Evolutionary conservation across 2,888 invertebrate species (phyloP).

Genomic region (Metellina segmentata): DNA sequence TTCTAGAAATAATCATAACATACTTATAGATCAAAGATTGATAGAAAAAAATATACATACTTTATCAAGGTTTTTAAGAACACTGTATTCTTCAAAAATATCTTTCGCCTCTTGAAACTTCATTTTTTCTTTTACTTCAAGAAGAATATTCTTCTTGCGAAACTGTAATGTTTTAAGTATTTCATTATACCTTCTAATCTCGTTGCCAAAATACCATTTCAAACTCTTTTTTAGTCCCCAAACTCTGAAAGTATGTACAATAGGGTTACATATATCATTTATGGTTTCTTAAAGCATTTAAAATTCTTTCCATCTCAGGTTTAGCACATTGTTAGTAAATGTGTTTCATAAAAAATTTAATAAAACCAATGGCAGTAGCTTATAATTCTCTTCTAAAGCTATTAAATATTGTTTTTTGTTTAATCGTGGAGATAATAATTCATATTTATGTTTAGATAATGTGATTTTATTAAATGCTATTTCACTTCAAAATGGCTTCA

Average conservation of each 20-base stretch:
- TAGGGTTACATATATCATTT: background rate
- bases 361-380: too few relatives aligned
- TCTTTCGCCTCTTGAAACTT: constrained; percentile 57
- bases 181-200: constrained; percentile 29
- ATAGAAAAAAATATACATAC: constrained; percentile 6
- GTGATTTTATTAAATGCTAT: too few relatives aligned
- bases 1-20: too few relatives aligned
- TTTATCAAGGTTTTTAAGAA: background rate
- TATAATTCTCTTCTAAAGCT: too few relatives aligned
- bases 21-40: too few relatives aligned
- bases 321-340: background rate
- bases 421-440: too few relatives aligned
- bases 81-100: constrained; percentile 62
- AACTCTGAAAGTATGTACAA: constrained; percentile 35
- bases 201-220: constrained; percentile 61
- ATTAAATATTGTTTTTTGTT: too few relatives aligned
- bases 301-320: too few relatives aligned
- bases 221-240: constrained; percentile 41
- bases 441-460: too few relatives aligned
- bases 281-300: background rate
- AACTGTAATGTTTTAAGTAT: constrained; percentile 26
- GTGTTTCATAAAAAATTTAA: background rate
- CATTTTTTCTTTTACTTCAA: constrained; percentile 56
- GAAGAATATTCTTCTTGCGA: constrained; percentile 42
- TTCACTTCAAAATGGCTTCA: too few relatives aligned